Conservation (phyloP, 2,888 invertebrate genomes). For the Nebria brevicollis region DNA sequence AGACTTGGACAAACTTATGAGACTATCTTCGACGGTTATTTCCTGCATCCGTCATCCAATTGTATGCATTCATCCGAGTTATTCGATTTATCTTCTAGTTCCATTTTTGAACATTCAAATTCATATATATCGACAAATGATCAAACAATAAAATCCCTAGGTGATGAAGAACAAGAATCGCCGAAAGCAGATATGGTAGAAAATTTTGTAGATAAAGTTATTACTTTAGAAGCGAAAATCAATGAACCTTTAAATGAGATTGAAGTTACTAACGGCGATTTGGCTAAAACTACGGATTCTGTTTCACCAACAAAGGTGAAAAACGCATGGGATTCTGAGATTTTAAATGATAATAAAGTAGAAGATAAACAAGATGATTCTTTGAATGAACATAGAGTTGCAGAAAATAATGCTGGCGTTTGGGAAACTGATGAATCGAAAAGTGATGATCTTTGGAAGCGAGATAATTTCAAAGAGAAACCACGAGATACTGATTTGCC, state of each 20-base stretch:
- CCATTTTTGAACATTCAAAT: background rate
- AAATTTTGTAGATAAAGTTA: background rate
- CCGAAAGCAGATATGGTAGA: background rate
- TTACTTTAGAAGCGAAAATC: background rate
- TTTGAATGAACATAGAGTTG: background rate
- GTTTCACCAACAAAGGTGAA: background rate
- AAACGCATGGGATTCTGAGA: background rate
- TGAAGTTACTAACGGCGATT: background rate
- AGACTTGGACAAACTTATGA: constrained; percentile 40
- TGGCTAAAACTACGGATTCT: background rate
- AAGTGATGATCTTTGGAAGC: background rate
- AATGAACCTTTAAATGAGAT: background rate
- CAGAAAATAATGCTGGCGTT: background rate
- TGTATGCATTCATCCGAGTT: background rate
- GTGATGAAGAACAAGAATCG: background rate
- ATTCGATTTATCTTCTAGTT: background rate
- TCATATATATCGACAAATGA: background rate
- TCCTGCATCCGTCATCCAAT: constrained; percentile 11
- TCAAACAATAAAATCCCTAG: background rate
- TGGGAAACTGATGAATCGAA: background rate
- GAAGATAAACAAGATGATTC: background rate
- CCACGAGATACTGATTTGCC: background rate
- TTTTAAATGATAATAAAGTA: background rate
- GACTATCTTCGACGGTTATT: constrained; percentile 32
- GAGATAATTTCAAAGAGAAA: background rate